Evolutionary conservation across 2,888 invertebrate species (phyloP).

Genomic region (Nemotelus pantherinus): DNA sequence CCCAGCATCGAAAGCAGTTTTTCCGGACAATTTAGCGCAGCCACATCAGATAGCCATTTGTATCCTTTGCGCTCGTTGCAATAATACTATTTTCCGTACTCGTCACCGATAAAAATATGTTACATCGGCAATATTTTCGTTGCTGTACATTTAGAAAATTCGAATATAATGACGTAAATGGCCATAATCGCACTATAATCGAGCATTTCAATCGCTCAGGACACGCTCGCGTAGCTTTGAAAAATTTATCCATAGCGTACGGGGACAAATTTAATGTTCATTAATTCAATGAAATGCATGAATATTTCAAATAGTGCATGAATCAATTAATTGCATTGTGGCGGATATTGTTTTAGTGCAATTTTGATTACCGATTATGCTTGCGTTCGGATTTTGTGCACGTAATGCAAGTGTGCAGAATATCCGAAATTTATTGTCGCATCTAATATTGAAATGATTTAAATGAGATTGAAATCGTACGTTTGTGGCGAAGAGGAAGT

Average conservation of each 20-base stretch:
- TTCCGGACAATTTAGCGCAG: constrained; percentile 22
- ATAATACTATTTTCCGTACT: too few species aligned
- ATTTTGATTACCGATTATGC: constrained; percentile 30
- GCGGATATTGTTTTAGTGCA: background rate
- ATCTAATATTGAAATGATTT: constrained; percentile 17
- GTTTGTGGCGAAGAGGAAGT: background rate
- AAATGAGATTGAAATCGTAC: constrained; percentile 20
- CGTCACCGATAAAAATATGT: background rate
- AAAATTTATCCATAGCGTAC: background rate
- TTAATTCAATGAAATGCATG: constrained; percentile 22
- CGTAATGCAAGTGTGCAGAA: background rate
- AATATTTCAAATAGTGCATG: constrained; percentile 20
- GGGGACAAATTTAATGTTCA: constrained; percentile 6
- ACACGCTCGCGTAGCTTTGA: background rate
- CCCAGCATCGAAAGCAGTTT: constrained; percentile 12
- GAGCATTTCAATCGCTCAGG: background rate
- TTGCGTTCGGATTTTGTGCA: background rate
- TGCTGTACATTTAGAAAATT: constrained; percentile 27
- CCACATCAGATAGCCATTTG: constrained; percentile 7
- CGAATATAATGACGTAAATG: background rate
- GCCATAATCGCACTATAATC: background rate
- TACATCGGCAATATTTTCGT: constrained; percentile 5
- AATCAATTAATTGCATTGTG: constrained; percentile 1
- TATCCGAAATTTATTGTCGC: background rate
- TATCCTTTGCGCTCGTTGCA: background rate